Percentiles rank a stretch among this genome's conserved stretches.
Conservation (phyloP, 2,797 vertebrate genomes). For the Siniperca obscura region DNA sequence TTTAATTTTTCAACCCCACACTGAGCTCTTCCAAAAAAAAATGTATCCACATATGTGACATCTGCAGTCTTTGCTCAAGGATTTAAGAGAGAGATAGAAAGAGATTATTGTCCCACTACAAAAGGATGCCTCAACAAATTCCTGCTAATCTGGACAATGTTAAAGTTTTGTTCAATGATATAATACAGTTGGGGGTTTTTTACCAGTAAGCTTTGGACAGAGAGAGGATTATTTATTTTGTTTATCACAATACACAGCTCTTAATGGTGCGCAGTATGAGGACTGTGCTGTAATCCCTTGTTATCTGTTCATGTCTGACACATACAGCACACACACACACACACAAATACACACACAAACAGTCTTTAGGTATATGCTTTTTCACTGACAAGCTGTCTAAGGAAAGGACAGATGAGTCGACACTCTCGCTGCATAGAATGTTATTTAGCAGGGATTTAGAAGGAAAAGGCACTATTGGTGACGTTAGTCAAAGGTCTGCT, state of each 20-base stretch:
- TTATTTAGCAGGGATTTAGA: constrained; percentile 43
- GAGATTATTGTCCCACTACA: constrained; percentile 24
- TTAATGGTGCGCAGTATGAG: constrained; percentile 56
- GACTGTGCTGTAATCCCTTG: constrained; percentile 75
- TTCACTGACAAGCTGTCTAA: constrained; percentile 19
- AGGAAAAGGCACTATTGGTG: constrained; percentile 41
- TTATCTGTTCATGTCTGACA: constrained; percentile 72
- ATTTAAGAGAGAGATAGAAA: constrained; percentile 10
- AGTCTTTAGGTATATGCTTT: constrained; percentile 18
- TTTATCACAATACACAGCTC: constrained; percentile 71
- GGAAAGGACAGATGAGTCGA: constrained; percentile 17
- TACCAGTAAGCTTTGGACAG: constrained; percentile 39
- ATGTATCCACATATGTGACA: neutral
- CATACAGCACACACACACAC: constrained; percentile 32
- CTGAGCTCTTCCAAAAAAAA: neutral
- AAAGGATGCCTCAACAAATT: constrained; percentile 18
- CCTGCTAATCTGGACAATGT: constrained; percentile 40
- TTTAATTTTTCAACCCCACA: constrained; percentile 9
- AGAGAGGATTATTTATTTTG: constrained; percentile 74
- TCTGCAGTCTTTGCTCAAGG: constrained; percentile 4
- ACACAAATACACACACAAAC: constrained; percentile 26
- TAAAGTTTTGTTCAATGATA: constrained; percentile 37
- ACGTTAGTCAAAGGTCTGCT: constrained; percentile 58
- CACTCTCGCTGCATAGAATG: constrained; percentile 18
- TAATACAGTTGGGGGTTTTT: constrained; percentile 29